Conservation (phyloP, 2,888 invertebrate species). For the Synergus itoensis region DNA sequence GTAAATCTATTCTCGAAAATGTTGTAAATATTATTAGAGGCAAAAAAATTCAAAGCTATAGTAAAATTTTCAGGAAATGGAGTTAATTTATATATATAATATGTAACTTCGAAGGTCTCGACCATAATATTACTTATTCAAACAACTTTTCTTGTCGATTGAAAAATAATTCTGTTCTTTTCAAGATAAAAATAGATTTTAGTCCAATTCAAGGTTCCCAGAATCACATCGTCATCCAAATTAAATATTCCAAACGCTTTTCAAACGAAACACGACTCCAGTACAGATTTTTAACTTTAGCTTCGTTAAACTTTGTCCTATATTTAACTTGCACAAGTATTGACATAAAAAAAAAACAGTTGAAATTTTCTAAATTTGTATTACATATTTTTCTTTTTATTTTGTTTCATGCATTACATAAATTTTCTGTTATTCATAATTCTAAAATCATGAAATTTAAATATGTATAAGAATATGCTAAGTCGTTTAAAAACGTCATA, state of each 20-base stretch:
- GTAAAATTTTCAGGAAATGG: slow-evolving; percentile 1
- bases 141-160: not conserved
- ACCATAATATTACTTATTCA: not conserved
- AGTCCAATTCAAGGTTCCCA: not conserved
- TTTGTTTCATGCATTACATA: not conserved
- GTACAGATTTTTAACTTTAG: not conserved
- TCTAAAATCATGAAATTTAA: not conserved
- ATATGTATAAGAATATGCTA: not conserved
- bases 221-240: not conserved
- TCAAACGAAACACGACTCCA: not conserved
- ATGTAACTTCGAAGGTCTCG: not conserved
- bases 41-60: not conserved
- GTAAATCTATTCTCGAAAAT: too few species aligned
- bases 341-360: too few species aligned
- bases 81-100: not conserved
- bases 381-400: not conserved
- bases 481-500: not conserved
- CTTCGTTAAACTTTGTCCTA: not conserved
- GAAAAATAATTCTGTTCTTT: not conserved
- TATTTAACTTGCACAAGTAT: too few species aligned
- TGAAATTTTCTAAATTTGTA: too few species aligned
- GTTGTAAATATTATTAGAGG: too few species aligned
- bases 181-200: not conserved
- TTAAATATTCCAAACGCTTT: not conserved
- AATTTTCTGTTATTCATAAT: not conserved